Base-by-base conservation (phyloP, 1,140 invertebrate species). In the Proales similis region DNA sequence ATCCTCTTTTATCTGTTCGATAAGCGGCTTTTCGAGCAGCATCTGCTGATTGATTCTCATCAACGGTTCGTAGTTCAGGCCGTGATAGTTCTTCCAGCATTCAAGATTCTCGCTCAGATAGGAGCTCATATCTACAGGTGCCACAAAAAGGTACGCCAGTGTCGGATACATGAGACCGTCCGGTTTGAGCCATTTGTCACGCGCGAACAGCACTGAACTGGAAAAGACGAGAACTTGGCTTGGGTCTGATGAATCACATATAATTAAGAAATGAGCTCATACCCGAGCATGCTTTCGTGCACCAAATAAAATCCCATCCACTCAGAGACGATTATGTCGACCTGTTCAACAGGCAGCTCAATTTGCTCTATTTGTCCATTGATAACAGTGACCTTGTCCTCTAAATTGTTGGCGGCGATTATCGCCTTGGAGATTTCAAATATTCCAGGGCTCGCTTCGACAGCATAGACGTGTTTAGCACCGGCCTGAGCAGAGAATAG, bases 31-130 rank as follows among this genome's bases (percentile, higher is more conserved):
- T 9, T 26, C 29, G 17, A 57, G 20, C 17, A 57, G 32, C 12
- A 42, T 9, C 6, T 57, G 26, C 11, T 39, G 14, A 24, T 57
- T 42, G 2, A 57, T 27, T 39, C 45, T 57, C 9, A 24, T 42
- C 51, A 57, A 42, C 9, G 57, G 36, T 20, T 45, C 9, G 7
- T 29, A 45, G 72, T 99, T 88, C 73, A 99, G 98, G 36, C 95
- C 94, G 72, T 99, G 98, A 0, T 99, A 95, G 80, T 93, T 90
- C 69, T 53, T 72, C 74, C 73, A 79, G 86, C 93, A 99, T 77
- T 98, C 96, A 64, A 99, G 98, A 74, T 99, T 99, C 69, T 98
- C 94, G 74, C 98, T 93, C 74, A 98, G 98, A 77, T 99, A 99
- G 78, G 98, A 93, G 24, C 93, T 82, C 74, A 99, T 95, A 75